Evolutionary conservation across 2,113 vertebrate genomes (phyloP).

Genomic region (Callithrix jacchus): DNA sequence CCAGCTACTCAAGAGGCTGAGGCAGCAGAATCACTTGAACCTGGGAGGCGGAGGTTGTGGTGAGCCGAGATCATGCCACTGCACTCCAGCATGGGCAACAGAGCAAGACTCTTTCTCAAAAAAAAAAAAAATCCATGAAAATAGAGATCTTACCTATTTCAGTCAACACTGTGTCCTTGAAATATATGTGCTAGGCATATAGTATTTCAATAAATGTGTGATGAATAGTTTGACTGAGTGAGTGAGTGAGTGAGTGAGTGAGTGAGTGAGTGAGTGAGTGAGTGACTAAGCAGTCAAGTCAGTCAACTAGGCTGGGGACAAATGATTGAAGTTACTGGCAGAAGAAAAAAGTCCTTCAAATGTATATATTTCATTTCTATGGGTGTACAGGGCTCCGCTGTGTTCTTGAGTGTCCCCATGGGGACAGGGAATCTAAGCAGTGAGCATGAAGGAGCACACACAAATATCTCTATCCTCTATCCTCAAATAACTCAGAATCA

Average conservation of each 20-base stretch:
- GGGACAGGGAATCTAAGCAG: background rate
- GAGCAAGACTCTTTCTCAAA: no score
- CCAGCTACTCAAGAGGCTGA: no score
- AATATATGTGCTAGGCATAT: background rate
- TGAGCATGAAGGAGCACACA: background rate
- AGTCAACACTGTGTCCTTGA: background rate
- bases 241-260: background rate
- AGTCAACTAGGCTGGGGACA: background rate
- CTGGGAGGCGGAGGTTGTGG: no score
- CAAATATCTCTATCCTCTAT: background rate
- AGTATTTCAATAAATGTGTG: background rate
- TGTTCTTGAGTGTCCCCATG: background rate
- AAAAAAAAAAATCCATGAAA: slow-evolving; percentile 16
- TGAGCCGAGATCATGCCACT: no score
- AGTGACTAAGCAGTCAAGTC: background rate
- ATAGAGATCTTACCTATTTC: background rate
- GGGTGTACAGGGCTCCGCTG: background rate
- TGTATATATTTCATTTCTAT: background rate
- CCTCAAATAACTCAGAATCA: background rate
- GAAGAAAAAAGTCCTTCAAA: background rate
- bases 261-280: background rate
- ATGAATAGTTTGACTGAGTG: background rate
- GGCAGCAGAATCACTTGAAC: no score
- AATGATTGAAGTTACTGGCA: background rate
- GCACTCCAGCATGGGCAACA: no score